Percentiles rank a stretch among this genome's conserved stretches.
Evolutionary conservation across 2,113 vertebrate genomes (phyloP).

Genomic region (Grus americana): DNA sequence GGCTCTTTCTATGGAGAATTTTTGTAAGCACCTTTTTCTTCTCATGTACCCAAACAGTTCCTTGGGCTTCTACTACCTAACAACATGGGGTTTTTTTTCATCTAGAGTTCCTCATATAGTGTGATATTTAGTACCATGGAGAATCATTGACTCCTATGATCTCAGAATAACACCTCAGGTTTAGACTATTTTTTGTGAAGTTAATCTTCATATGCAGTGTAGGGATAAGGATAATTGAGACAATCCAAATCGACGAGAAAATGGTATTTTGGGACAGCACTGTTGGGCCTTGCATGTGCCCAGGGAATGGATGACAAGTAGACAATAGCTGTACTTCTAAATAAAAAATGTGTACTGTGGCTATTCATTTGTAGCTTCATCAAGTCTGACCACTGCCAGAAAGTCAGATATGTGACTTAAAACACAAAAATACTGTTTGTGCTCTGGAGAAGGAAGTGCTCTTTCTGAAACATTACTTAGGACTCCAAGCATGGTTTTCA

Average conservation of each 20-base stretch:
- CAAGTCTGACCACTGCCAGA: background rate
- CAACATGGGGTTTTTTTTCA: background rate
- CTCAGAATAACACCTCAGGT: background rate
- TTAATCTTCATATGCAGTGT: background rate
- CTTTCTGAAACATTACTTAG: background rate
- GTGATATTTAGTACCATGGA: background rate
- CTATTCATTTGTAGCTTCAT: background rate
- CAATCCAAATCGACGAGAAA: background rate
- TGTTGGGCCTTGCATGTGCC: background rate
- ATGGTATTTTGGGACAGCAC: background rate
- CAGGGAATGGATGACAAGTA: background rate
- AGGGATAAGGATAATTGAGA: background rate
- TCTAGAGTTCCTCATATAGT: background rate
- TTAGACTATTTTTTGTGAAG: background rate
- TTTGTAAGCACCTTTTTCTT: background rate
- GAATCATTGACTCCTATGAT: background rate
- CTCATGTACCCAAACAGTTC: background rate
- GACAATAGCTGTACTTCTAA: background rate
- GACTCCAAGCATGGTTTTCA: background rate
- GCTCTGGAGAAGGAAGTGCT: background rate
- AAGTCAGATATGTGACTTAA: background rate
- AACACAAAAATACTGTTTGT: background rate
- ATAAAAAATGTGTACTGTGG: background rate
- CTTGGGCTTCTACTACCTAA: background rate
- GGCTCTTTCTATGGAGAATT: background rate